These are phyloP conservation scores for Trichonephila clavipes DNA, from an alignment of 1,140 invertebrate genomes.

Conservation along the genomic window DNA sequence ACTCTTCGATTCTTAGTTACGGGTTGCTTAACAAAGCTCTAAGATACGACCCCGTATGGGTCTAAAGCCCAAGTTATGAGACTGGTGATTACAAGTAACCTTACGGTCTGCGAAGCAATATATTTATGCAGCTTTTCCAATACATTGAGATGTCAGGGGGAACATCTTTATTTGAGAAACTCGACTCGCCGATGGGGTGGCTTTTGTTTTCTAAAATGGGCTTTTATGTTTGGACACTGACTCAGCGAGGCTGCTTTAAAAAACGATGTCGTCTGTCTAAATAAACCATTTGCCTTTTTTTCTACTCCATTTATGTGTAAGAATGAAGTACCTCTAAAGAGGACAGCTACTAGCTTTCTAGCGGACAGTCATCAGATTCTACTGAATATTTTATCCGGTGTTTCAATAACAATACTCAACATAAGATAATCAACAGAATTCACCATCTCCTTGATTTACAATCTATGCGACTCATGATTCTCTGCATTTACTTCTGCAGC, in stretches of 20 bases:
- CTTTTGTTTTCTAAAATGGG: slow-evolving; percentile 16
- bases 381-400: neutral
- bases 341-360: neutral
- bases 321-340: neutral
- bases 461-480: too few relatives aligned
- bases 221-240: slow-evolving; percentile 26
- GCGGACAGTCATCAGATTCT: neutral
- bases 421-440: too few relatives aligned
- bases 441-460: too few relatives aligned
- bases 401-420: too few relatives aligned
- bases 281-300: slow-evolving; percentile 12
- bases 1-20: slow-evolving; percentile 45
- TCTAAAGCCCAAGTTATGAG: slow-evolving; percentile 50
- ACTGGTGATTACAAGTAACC: slow-evolving; percentile 10
- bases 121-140: slow-evolving; percentile 53
- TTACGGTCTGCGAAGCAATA: slow-evolving; percentile 43
- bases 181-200: neutral
- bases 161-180: slow-evolving; percentile 43
- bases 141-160: slow-evolving; percentile 43
- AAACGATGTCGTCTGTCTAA: neutral
- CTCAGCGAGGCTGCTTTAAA: neutral
- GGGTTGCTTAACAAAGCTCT: neutral
- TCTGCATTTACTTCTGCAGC: too few relatives aligned
- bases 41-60: slow-evolving; percentile 20
- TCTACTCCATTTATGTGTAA: neutral